Evolutionary conservation across 2,797 vertebrate species (phyloP).

Genomic region (Miichthys miiuy): DNA sequence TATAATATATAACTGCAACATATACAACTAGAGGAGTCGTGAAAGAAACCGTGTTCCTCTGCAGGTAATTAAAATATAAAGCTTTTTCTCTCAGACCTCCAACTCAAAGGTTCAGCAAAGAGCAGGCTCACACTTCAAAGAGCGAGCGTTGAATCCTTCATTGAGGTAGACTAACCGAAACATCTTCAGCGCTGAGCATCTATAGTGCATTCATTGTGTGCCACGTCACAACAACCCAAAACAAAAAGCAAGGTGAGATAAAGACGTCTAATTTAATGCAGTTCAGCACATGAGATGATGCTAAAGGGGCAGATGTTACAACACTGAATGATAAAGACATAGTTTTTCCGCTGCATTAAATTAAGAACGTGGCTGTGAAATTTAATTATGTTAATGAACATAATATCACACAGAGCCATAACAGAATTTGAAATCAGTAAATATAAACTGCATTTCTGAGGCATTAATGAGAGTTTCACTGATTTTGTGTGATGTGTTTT

Average conservation of each 20-base stretch:
- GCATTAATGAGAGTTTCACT: constrained; percentile 20
- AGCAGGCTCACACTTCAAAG: constrained; percentile 57
- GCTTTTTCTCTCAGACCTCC: constrained; percentile 15
- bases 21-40: neutral
- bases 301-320: constrained; percentile 8
- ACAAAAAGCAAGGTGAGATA: constrained; percentile 58
- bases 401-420: constrained; percentile 9
- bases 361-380: constrained; percentile 20
- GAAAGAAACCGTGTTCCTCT: constrained; percentile 23
- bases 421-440: constrained; percentile 1
- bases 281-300: constrained; percentile 37
- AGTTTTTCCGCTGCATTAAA: constrained; percentile 25
- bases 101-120: constrained; percentile 38
- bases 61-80: constrained; percentile 31
- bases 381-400: neutral
- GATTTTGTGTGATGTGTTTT: constrained; percentile 16
- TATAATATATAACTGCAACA: constrained; percentile 21
- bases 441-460: constrained; percentile 12
- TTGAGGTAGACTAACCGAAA: constrained; percentile 32
- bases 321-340: constrained; percentile 1
- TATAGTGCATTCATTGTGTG: constrained; percentile 27
- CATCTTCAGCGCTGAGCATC: constrained; percentile 32
- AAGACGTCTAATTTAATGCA: constrained; percentile 45
- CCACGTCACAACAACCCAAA: constrained; percentile 26
- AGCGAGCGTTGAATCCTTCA: constrained; percentile 41